Base-by-base conservation (phyloP, 2,888 invertebrate genomes). In the Lasiommata megera region DNA sequence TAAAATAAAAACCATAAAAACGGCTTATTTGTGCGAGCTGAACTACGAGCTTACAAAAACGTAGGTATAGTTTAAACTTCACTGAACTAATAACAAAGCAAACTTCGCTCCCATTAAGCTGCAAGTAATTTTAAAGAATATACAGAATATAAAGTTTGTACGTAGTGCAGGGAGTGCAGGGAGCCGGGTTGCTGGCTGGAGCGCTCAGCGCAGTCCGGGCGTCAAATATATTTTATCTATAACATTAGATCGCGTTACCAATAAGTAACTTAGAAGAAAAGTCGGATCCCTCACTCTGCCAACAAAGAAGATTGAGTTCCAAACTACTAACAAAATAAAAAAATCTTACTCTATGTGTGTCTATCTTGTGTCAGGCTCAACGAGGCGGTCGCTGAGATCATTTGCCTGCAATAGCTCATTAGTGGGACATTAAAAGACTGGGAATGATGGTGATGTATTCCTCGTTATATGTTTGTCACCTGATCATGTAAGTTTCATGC, bases 11-110 rank as follows among this genome's bases (percentile, higher is more conserved):
- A 5, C 23, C 23, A 23, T 5, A 23, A 23, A 23, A 23, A 23
- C 2, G 23, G 23, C 23, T 3, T 23, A 23, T 23, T 23, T 23
- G 23, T 23, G 23, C 23, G 23, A 23, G 23, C 23, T 23, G 23
- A 23, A 23, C 23, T 23, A 5, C 2, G 23, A 23, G 23, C 23
- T 23, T 23, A 23, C 23, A 23, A 11, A 56, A 60, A 53, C 37
- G 47, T n/a, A n/a, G n/a, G n/a, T 48, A 52, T 14, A 41, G 18
- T 36, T 41, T 48, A 23, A 47, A 46, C 40, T 56, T 37, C 53
- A 53, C 53, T 56, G 43, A 48, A 56, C 41, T 56, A 56, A 60
- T 53, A 60, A 60, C 43, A 60, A 60, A 48, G 34, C 41, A 43
- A 50, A 50, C 56, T 60, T 56, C 23, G 47, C 50, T 16, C 23